Evolutionary conservation across 2,888 invertebrate species (phyloP), one percentile per base, ranked within the genome.

Genomic region (Cosmorhoe ocellata): DNA sequence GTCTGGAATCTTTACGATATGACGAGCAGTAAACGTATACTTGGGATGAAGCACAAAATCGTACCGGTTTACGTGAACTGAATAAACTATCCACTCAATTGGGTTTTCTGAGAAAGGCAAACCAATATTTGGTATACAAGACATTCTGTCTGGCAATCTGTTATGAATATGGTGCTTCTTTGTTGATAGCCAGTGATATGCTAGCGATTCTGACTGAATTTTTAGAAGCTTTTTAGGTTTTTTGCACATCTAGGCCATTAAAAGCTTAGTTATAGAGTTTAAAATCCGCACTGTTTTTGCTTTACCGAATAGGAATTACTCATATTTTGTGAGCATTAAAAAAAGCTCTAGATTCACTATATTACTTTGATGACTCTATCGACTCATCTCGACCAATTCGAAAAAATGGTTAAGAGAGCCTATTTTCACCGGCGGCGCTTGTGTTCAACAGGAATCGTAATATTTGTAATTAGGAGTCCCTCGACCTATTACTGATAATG

Each of bases 1-100:
- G 64, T 48, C 41, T 48, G 48, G 60, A 66, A 63, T 69, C 68
- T 69, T 76, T 69, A 73, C 67, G 67, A 69, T 63, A 69, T 66
- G 56, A 63, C 59, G 58, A 61, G 55, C 59, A 66, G 58, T 74
- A 73, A 69, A 67, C 64, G 42, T 51, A 45, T 47, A 61, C 56
- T 59, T 30, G 59, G 50, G 49, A 59, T 50, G 43, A 48, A 39
- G 39, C 28, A 32, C 12, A 13, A 26, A n/a, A 41, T 30, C 41
- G 28, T 34, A 14, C 34, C 39, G 13, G 24, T 14, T 30, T 33
- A 52, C 52, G 52, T 39, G 52, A 4, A 27, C 43, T 43, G 52
- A 48, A 52, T 52, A 39, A 40, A 44, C 38, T 31, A 48, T 11
- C 39, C 52, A 13, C 31, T 43, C 43, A 33, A 52, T 48, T 39